Evolutionary conservation across 2,113 vertebrate genomes (phyloP).

Genomic region (Lophotis ruficrista): DNA sequence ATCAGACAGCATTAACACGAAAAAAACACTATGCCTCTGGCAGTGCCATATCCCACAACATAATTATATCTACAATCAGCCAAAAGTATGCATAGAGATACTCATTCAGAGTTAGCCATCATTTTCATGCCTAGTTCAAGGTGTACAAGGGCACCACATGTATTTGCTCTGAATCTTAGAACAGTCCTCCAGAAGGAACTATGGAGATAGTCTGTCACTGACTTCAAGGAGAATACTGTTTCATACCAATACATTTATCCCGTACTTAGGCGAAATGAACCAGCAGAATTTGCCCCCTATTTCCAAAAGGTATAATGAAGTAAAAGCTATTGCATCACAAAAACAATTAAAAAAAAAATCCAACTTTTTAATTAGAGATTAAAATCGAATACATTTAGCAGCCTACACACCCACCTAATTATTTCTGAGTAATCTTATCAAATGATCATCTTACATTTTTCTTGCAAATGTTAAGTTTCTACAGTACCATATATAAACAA

Average conservation of each 20-base stretch:
- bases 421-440: conserved; percentile 70
- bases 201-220: background rate
- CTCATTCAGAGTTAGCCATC: background rate
- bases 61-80: conserved; percentile 7
- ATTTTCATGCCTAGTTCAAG: background rate
- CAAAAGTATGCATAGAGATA: conserved; percentile 15
- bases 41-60: background rate
- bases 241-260: background rate
- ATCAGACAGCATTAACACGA: background rate
- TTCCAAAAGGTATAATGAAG: conserved; percentile 53
- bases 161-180: background rate
- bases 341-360: conserved; percentile 61
- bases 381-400: conserved; percentile 71
- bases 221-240: background rate
- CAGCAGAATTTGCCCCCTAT: background rate
- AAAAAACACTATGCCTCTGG: conserved; percentile 8
- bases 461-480: conserved; percentile 62
- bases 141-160: background rate
- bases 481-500: conserved; percentile 60
- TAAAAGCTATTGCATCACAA: conserved; percentile 68
- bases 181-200: background rate
- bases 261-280: background rate
- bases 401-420: conserved; percentile 65
- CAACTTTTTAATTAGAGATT: conserved; percentile 73
- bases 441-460: conserved; percentile 60